Evolutionary conservation across 2,113 vertebrate genomes (phyloP), one percentile per base, ranked within the genome.

Genomic region (Myiozetetes cayanensis): DNA sequence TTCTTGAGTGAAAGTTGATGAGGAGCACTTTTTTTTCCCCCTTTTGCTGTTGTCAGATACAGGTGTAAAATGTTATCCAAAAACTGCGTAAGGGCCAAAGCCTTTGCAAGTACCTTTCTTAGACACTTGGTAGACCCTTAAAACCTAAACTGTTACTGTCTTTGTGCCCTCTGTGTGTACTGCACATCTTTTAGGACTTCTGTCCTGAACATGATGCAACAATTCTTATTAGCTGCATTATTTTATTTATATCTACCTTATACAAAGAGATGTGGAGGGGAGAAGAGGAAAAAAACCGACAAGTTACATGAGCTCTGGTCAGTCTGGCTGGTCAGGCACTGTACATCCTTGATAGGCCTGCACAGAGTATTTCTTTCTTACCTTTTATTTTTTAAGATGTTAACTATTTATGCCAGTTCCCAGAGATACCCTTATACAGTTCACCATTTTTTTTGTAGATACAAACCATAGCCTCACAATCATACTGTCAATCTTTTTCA

Each of bases 231-330:
- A 59, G 8, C 24, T 73, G 28, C 15, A 16, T 61, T n/a, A 7
- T 41, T 35, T 35, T 67, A 9, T 53, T 71, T 72, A 24, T 67
- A 43, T 8, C 63, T 66, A 15, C 15, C n/a, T 76, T 35, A 22
- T 25, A 30, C 9, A 67, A n/a, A 39, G 68, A 31, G 8, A n/a
- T 10, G 16, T 4, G 5, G 4, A 3, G 10, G 1, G 3, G 6
- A 25, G 17, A 58, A 10, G 37, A 8, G 28, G 5, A 19, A 24
- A 23, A 21, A 31, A 61, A 23, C n/a, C 37, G 25, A 13, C 6
- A 56, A 35, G 20, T 90, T 67, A 13, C 18, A 12, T 20, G 47
- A 85, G 4, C 39, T 35, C 12, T 28, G 43, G 35, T 77, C 20
- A 37, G 43, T 86, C 44, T 59, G 35, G 2, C 14, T 89, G 17